Evolutionary conservation across 2,797 vertebrate genomes (phyloP).

Genomic region (Silurus aristotelis): DNA sequence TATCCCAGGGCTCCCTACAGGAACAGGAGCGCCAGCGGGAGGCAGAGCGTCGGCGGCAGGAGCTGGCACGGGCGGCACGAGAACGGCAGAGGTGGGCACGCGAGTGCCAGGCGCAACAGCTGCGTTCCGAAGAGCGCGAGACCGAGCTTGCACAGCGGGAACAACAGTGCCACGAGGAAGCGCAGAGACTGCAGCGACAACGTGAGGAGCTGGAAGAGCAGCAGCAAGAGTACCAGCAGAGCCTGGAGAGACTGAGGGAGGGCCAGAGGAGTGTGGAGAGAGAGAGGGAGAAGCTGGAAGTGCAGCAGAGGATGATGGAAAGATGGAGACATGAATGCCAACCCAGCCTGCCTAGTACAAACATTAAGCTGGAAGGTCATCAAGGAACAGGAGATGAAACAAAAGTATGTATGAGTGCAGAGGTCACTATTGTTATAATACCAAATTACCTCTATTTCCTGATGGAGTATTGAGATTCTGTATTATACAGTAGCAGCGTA

Average conservation of each 20-base stretch:
- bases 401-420: constrained; percentile 11
- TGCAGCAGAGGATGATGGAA: constrained; percentile 70
- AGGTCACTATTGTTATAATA: not conserved
- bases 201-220: constrained; percentile 76
- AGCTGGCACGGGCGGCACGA: constrained; percentile 74
- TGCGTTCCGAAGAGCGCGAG: constrained; percentile 77
- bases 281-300: constrained; percentile 75
- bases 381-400: constrained; percentile 64
- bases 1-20: constrained; percentile 63
- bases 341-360: constrained; percentile 76
- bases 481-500: not conserved
- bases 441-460: not conserved
- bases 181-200: constrained; percentile 73
- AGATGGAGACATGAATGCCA: constrained; percentile 76
- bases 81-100: constrained; percentile 85
- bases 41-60: constrained; percentile 81
- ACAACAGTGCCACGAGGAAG: constrained; percentile 74
- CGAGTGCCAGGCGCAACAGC: constrained; percentile 78
- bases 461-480: not conserved
- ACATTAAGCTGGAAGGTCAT: constrained; percentile 69
- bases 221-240: constrained; percentile 87
- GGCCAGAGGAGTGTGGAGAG: constrained; percentile 85
- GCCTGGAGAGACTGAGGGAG: constrained; percentile 85
- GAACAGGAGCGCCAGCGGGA: constrained; percentile 84
- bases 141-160: constrained; percentile 75